phyloP scores from a whole-genome alignment of 2,888 invertebrate genomes.

The Fragum sueziense region DNA sequence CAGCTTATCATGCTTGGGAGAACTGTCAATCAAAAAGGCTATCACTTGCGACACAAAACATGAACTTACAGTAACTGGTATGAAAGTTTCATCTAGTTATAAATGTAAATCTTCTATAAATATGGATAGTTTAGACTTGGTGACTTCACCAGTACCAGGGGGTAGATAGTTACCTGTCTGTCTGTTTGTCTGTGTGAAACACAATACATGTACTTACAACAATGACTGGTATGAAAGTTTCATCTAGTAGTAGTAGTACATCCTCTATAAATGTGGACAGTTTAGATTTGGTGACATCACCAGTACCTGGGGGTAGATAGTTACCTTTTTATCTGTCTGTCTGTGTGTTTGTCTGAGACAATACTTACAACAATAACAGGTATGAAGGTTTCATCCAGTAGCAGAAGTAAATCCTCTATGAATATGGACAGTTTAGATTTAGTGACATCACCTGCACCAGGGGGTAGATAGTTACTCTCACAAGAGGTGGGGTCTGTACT shows the following conservation, averaged over 20 bases:
- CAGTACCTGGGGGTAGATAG: conserved; percentile 47
- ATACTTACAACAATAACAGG: conserved; percentile 40
- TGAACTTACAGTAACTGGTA: conserved; percentile 42
- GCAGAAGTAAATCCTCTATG: conserved; percentile 3
- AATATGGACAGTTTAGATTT: conserved; percentile 18
- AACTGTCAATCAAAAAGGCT: too few relatives aligned
- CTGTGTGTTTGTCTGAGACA: too few relatives aligned
- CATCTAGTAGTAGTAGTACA: conserved; percentile 25
- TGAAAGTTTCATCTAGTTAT: conserved; percentile 32
- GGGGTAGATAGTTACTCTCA: conserved; percentile 57
- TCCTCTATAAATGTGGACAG: conserved; percentile 14
- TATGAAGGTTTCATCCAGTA: conserved; percentile 36
- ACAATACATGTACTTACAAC: conserved; percentile 43
- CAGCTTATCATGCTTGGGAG: too few relatives aligned
- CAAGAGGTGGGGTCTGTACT: conserved; percentile 51
- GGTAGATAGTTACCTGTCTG: conserved; percentile 57
- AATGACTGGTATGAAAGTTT: conserved; percentile 36
- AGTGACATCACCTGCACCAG: conserved; percentile 20
- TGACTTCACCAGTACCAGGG: conserved; percentile 27
- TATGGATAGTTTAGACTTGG: conserved; percentile 10
- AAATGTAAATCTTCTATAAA: conserved; percentile 10
- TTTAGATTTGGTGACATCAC: conserved; percentile 13
- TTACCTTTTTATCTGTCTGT: too few relatives aligned
- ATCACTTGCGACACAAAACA: too few relatives aligned
- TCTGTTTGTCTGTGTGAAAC: too few relatives aligned